phyloP scores from a whole-genome alignment of 2,797 vertebrate genomes.

The Eleutherodactylus coqui region DNA sequence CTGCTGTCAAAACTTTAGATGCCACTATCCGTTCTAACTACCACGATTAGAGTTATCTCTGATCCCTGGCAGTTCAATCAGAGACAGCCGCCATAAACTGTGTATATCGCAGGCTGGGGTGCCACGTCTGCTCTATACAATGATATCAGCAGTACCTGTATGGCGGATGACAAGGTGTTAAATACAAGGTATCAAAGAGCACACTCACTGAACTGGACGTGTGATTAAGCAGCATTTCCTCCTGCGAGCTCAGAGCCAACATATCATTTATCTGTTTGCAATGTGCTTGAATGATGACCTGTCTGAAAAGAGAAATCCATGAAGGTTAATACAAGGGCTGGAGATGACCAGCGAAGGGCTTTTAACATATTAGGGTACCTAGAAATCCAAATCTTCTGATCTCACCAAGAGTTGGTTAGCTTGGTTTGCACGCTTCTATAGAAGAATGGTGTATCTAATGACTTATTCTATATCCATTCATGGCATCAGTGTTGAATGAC shows the following conservation, averaged over 20 bases:
- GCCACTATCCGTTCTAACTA: no score
- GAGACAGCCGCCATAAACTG: no score
- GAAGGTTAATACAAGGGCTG: not conserved
- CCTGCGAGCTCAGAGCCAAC: conserved; percentile 79
- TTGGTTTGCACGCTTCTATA: no score
- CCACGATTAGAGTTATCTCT: no score
- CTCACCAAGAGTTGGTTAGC: no score
- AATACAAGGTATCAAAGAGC: not conserved
- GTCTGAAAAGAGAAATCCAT: conserved; percentile 69
- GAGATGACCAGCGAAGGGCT: not conserved
- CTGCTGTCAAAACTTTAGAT: no score
- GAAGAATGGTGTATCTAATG: not conserved
- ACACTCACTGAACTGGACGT: conserved; percentile 78
- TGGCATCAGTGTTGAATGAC: not conserved
- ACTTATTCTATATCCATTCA: not conserved
- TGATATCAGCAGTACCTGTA: no score
- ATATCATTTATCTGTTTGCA: conserved; percentile 83
- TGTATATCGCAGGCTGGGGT: no score
- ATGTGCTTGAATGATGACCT: conserved; percentile 79
- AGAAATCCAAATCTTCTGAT: no score
- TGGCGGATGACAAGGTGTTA: no score
- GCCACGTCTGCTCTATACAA: no score
- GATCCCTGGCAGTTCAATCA: no score
- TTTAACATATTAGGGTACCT: not conserved
- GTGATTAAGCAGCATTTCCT: conserved; percentile 79